phyloP scores from a whole-genome alignment of 2,797 vertebrate genomes.

The Thripadectes ignobilis region DNA sequence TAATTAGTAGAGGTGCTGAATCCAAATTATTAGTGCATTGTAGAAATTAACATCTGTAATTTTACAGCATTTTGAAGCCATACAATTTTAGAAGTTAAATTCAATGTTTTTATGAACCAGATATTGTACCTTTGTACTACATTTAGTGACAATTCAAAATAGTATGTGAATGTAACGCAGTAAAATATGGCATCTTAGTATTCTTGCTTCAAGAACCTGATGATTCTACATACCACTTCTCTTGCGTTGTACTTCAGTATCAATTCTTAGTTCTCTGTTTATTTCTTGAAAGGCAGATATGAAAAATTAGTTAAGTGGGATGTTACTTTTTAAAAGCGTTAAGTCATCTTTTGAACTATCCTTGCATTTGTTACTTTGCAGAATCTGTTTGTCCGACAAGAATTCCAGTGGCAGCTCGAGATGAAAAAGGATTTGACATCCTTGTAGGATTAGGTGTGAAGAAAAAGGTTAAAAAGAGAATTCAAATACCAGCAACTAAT shows the following conservation, averaged over 20 bases:
- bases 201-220: not conserved
- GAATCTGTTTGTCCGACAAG: constrained; percentile 93
- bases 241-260: not conserved
- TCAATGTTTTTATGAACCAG: not conserved
- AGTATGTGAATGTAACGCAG: not conserved
- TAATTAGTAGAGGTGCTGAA: not conserved
- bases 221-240: not conserved
- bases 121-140: not conserved
- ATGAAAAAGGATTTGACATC: constrained; percentile 97
- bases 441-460: constrained; percentile 90
- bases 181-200: not conserved
- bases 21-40: not conserved
- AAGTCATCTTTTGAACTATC: not conserved
- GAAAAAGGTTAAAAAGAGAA: constrained; percentile 89
- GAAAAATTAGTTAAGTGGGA: not conserved
- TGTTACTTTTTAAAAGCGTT: not conserved
- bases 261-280: not conserved
- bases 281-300: not conserved
- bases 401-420: constrained; percentile 90
- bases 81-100: not conserved
- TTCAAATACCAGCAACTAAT: constrained; percentile 85
- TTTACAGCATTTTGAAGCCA: not conserved
- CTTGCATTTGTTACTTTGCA: constrained; percentile 68
- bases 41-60: not conserved
- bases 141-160: not conserved